Conservation (phyloP, 2,888 invertebrate species). For the Aproaerema taeniolella region DNA sequence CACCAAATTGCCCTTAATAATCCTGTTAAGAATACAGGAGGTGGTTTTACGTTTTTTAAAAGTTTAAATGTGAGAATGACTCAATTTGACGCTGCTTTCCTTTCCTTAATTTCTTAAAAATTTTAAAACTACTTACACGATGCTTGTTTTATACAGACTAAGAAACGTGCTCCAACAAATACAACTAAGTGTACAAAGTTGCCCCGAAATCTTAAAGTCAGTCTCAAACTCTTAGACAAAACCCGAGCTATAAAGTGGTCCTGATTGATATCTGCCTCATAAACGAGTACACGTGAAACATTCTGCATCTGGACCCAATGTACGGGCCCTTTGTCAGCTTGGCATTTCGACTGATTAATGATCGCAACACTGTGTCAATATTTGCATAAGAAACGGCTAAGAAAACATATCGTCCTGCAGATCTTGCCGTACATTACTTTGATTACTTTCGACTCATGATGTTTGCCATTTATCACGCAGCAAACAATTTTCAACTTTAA, state of each 20-base stretch:
- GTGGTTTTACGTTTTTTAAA: too few relatives aligned
- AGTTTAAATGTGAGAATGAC: too few relatives aligned
- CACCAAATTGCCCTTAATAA: too few relatives aligned
- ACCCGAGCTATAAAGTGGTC: constrained; percentile 20
- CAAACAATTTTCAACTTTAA: constrained; percentile 2
- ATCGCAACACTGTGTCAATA: constrained; percentile 68
- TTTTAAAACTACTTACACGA: too few relatives aligned
- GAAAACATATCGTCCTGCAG: constrained; percentile 62
- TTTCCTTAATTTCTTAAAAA: too few relatives aligned
- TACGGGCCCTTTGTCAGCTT: constrained; percentile 42
- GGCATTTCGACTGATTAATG: constrained; percentile 68
- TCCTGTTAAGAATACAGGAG: too few relatives aligned
- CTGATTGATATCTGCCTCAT: constrained; percentile 43
- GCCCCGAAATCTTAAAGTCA: constrained; percentile 19
- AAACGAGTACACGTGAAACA: constrained; percentile 33
- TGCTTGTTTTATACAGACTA: too few relatives aligned
- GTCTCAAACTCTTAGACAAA: too few relatives aligned
- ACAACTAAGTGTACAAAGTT: background rate
- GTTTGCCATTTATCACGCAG: constrained; percentile 24
- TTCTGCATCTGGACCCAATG: constrained; percentile 29
- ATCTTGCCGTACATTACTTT: constrained; percentile 55
- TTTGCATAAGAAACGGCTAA: constrained; percentile 74
- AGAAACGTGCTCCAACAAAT: too few relatives aligned
- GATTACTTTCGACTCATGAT: constrained; percentile 50
- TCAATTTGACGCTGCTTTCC: too few relatives aligned